Evolutionary conservation across 1,140 invertebrate genomes (phyloP).

Genomic region (Andricus grossulariae): DNA sequence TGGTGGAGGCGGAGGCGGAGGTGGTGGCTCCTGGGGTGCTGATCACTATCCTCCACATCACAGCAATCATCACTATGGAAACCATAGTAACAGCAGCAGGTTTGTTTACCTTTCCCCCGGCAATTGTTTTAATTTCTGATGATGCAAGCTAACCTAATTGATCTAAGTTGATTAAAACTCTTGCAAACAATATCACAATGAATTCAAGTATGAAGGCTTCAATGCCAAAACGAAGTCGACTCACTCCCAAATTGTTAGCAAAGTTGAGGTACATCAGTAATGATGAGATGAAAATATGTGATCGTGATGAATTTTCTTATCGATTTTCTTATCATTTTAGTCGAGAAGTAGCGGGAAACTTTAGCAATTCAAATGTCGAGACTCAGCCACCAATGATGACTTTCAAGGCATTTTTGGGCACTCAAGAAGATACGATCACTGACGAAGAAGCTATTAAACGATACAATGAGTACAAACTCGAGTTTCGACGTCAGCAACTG

Average conservation of each 20-base stretch:
- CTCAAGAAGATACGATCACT: slow-evolving; percentile 97
- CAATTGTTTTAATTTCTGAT: slow-evolving; percentile 8
- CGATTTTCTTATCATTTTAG: slow-evolving; percentile 49
- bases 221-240: slow-evolving; percentile 60
- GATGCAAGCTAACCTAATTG: too few relatives aligned
- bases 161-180: too few relatives aligned
- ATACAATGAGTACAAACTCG: slow-evolving; percentile 99
- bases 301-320: neutral
- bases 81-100: slow-evolving; percentile 73
- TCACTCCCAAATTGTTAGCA: slow-evolving; percentile 68
- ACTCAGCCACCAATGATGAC: slow-evolving; percentile 96
- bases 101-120: slow-evolving; percentile 48
- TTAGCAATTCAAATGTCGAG: slow-evolving; percentile 76
- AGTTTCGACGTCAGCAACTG: slow-evolving; percentile 96
- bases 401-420: slow-evolving; percentile 96
- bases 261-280: slow-evolving; percentile 61
- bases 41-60: slow-evolving; percentile 74
- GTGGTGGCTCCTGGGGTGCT: slow-evolving; percentile 68
- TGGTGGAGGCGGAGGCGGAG: slow-evolving; percentile 64
- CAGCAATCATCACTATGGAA: slow-evolving; percentile 77
- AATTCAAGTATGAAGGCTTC: neutral
- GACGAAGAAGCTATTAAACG: slow-evolving; percentile 98
- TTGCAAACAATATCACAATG: too few relatives aligned
- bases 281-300: neutral
- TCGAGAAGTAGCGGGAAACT: slow-evolving; percentile 71